phyloP scores from a whole-genome alignment of 2,113 vertebrate species.

The Rhinoptilus africanus region DNA sequence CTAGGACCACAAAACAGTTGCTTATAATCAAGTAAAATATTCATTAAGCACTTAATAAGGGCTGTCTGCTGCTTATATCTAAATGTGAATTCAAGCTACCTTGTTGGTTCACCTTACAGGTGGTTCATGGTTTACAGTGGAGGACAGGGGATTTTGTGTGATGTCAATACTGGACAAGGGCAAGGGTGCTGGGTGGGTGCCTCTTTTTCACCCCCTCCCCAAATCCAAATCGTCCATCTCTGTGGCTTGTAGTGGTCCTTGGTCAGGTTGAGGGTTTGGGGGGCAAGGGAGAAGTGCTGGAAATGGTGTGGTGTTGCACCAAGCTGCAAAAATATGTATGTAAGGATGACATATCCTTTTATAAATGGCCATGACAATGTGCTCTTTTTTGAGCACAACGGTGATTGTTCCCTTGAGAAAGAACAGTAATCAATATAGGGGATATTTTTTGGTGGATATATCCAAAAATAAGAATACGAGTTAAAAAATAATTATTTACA shows the following conservation, averaged over 20 bases:
- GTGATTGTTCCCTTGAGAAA: neutral
- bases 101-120: neutral
- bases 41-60: neutral
- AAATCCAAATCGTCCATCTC: neutral
- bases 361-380: rapidly evolving
- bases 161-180: neutral
- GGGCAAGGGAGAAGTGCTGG: neutral
- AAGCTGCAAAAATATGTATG: neutral
- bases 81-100: neutral
- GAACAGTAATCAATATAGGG: neutral
- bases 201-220: neutral
- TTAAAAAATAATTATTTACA: neutral
- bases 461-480: neutral
- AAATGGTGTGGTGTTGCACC: neutral
- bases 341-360: neutral
- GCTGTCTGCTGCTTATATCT: neutral
- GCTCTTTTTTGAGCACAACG: neutral
- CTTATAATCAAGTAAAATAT: neutral
- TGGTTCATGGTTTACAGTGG: neutral
- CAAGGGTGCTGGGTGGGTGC: neutral
- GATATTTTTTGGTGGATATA: neutral
- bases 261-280: neutral
- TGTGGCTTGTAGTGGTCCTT: neutral
- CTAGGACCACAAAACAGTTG: neutral
- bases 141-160: neutral